These are phyloP conservation scores for Galeopterus variegatus DNA, from an alignment of 2,113 vertebrate species.

Conservation along the genomic window DNA sequence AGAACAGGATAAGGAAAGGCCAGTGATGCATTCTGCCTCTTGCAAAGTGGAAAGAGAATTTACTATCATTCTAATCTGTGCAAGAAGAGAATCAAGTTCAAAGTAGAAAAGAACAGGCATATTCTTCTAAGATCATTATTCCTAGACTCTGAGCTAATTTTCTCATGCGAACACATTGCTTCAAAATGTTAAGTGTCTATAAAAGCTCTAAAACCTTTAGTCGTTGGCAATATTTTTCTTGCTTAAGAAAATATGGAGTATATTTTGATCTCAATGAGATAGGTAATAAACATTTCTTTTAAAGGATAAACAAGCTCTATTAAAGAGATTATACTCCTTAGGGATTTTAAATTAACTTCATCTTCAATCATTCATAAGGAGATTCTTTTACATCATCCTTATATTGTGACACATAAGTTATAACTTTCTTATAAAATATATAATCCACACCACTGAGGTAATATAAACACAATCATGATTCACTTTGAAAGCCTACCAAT, in stretches of 20 bases:
- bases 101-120: not conserved
- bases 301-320: slow-evolving; percentile 71
- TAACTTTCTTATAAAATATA: slow-evolving; percentile 59
- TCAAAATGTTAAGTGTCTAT: slow-evolving; percentile 73
- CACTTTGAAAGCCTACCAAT: not conserved
- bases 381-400: slow-evolving; percentile 75
- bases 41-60: not conserved
- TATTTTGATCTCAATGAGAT: slow-evolving; percentile 74
- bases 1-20: not conserved
- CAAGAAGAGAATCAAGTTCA: not conserved
- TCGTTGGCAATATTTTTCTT: slow-evolving; percentile 57
- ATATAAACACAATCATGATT: slow-evolving; percentile 19
- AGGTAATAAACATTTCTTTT: slow-evolving; percentile 76
- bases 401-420: slow-evolving; percentile 51
- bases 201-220: slow-evolving; percentile 74
- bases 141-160: slow-evolving; percentile 76
- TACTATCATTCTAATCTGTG: not conserved
- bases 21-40: not conserved
- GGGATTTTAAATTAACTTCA: slow-evolving; percentile 81
- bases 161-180: slow-evolving; percentile 82
- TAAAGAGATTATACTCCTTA: slow-evolving; percentile 72
- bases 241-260: slow-evolving; percentile 74
- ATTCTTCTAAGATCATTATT: slow-evolving; percentile 13
- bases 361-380: slow-evolving; percentile 61
- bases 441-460: not conserved